A percentile compares a stretch with the other conserved stretches of the same genome.
Conservation (phyloP, 2,888 invertebrate species). For the Dynastes maya region DNA sequence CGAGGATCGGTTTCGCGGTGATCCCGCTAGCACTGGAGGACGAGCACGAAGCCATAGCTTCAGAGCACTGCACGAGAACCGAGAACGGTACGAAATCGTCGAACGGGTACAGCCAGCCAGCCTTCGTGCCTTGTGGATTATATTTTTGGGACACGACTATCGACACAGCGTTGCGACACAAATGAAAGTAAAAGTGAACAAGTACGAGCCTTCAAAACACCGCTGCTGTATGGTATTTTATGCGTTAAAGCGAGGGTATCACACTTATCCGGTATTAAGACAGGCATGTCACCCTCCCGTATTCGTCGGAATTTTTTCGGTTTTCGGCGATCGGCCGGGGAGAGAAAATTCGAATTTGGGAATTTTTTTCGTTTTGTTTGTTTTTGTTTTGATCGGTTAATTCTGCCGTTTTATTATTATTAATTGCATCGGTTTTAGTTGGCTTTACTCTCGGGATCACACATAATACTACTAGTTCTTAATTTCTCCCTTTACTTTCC, state of each 20-base stretch:
- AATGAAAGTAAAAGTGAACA: constrained; percentile 72
- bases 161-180: constrained; percentile 70
- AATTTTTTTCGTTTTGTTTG: not conserved
- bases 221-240: constrained; percentile 48
- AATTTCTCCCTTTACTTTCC: constrained; percentile 72
- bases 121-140: constrained; percentile 65
- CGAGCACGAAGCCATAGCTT: constrained; percentile 66
- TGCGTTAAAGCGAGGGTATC: constrained; percentile 42
- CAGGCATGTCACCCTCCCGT: constrained; percentile 42
- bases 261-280: constrained; percentile 41
- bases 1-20: constrained; percentile 64
- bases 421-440: constrained; percentile 55
- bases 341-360: constrained; percentile 13
- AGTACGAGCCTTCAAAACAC: constrained; percentile 59
- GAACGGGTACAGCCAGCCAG: constrained; percentile 46
- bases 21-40: constrained; percentile 66
- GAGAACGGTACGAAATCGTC: constrained; percentile 51
- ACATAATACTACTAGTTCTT: constrained; percentile 69
- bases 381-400: not conserved
- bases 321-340: not conserved
- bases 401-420: constrained; percentile 15
- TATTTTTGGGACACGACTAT: constrained; percentile 70
- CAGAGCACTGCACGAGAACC: constrained; percentile 63
- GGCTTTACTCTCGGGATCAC: constrained; percentile 66
- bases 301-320: constrained; percentile 9